Conservation (phyloP, 2,888 invertebrate genomes). For the Colostygia pectinataria region DNA sequence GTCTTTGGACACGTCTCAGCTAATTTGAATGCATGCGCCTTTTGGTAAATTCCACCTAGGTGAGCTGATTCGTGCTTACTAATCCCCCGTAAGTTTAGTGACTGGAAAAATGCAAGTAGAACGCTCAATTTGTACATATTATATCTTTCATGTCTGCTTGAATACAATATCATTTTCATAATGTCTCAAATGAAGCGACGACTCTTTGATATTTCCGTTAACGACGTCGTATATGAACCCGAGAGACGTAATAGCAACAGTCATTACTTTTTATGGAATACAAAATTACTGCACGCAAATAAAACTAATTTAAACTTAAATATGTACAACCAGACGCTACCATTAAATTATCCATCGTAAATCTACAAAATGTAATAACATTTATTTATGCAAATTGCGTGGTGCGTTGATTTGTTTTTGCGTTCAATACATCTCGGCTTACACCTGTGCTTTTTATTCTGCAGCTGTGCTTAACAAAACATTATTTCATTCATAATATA, state of each 20-base stretch:
- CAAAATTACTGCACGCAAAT: constrained; percentile 45
- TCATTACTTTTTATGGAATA: constrained; percentile 53
- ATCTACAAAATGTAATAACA: constrained; percentile 37
- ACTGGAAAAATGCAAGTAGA: neutral
- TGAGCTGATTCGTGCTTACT: neutral
- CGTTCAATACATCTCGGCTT: constrained; percentile 17
- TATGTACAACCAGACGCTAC: constrained; percentile 27
- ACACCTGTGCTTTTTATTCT: constrained; percentile 24
- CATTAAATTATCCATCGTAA: constrained; percentile 38
- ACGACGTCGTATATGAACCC: constrained; percentile 38
- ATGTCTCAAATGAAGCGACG: constrained; percentile 5
- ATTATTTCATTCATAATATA: neutral
- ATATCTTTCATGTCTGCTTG: neutral
- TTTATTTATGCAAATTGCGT: constrained; percentile 35
- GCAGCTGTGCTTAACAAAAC: too few relatives aligned
- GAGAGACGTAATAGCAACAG: constrained; percentile 39
- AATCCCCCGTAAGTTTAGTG: neutral
- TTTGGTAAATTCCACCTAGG: too few relatives aligned
- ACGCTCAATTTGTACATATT: neutral
- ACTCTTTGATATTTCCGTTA: constrained; percentile 28
- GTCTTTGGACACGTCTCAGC: too few relatives aligned
- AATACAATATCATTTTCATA: constrained; percentile 2
- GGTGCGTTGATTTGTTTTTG: constrained; percentile 37
- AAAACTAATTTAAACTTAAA: constrained; percentile 44
- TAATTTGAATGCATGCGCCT: too few relatives aligned